A percentile compares a stretch with the other conserved stretches of the same genome.
These are phyloP conservation scores for Blera fallax DNA, from an alignment of 2,888 invertebrate genomes.

Conservation along the genomic window DNA sequence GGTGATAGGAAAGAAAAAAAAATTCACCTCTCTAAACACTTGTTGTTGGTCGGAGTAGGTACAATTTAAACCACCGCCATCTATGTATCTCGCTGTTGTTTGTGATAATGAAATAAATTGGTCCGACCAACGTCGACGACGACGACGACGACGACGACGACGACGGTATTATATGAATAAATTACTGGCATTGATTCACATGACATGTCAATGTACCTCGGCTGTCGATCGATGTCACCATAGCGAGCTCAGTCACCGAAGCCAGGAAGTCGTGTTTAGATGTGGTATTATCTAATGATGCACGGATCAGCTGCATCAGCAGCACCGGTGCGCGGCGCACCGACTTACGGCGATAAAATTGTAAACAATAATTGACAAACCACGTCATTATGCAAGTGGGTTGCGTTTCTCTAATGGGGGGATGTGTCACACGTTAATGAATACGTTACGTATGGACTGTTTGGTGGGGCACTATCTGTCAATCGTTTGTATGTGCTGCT, in stretches of 20 bases:
- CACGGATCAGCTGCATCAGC: constrained; percentile 44
- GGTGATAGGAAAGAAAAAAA: constrained; percentile 18
- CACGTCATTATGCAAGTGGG: constrained; percentile 67
- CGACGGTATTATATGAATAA: constrained; percentile 49
- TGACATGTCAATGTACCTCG: constrained; percentile 69
- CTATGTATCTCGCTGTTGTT: constrained; percentile 16
- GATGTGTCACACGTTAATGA: constrained; percentile 69
- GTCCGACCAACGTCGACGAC: constrained; percentile 21
- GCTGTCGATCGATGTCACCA: constrained; percentile 66
- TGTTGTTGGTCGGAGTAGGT: constrained; percentile 52
- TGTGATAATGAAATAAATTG: constrained; percentile 71
- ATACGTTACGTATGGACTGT: constrained; percentile 51
- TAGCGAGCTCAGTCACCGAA: constrained; percentile 20
- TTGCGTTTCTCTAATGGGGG: constrained; percentile 36
- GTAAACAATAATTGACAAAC: constrained; percentile 68
- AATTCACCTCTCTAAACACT: constrained; percentile 43
- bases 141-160: neutral
- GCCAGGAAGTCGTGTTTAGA: constrained; percentile 58
- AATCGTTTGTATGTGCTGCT: constrained; percentile 1
- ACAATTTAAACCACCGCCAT: constrained; percentile 52
- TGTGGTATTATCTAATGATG: constrained; percentile 59
- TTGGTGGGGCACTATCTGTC: constrained; percentile 40
- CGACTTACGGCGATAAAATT: constrained; percentile 32
- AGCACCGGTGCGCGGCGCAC: neutral
- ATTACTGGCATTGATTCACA: constrained; percentile 59